Evolutionary conservation across 2,888 invertebrate genomes (phyloP).

Genomic region (Vannuccia rotundouncinata): DNA sequence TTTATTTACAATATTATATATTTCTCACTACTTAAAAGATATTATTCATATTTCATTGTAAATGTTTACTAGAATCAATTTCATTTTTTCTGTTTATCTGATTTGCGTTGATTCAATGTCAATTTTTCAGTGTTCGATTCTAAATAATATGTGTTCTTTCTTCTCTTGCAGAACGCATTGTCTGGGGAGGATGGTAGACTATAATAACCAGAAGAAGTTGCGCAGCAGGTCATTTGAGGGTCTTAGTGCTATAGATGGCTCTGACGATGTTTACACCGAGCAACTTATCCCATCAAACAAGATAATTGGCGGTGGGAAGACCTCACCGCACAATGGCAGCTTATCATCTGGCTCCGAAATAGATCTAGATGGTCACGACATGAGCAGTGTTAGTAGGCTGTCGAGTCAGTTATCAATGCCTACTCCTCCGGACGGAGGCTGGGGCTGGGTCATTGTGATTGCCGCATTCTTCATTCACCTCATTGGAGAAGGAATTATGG

Average conservation of each 20-base stretch:
- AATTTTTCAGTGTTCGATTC: too few relatives aligned
- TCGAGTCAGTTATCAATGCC: slow-evolving; percentile 40
- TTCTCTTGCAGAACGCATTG: too few relatives aligned
- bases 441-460: slow-evolving; percentile 51
- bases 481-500: neutral
- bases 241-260: neutral
- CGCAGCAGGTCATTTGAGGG: neutral
- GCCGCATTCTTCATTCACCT: slow-evolving; percentile 45
- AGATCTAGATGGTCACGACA: neutral
- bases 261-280: neutral
- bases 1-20: too few relatives aligned
- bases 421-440: slow-evolving; percentile 50
- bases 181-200: neutral
- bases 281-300: neutral
- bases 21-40: too few relatives aligned
- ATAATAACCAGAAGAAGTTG: neutral
- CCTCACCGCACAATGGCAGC: neutral
- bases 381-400: neutral
- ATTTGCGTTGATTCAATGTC: too few relatives aligned
- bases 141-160: too few relatives aligned
- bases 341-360: neutral
- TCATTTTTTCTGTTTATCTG: too few relatives aligned
- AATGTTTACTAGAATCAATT: too few relatives aligned
- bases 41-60: too few relatives aligned
- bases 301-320: neutral